Percentiles rank a stretch among this genome's conserved stretches.
Evolutionary conservation across 2,888 invertebrate species (phyloP).

Genomic region (Diaperis boleti): DNA sequence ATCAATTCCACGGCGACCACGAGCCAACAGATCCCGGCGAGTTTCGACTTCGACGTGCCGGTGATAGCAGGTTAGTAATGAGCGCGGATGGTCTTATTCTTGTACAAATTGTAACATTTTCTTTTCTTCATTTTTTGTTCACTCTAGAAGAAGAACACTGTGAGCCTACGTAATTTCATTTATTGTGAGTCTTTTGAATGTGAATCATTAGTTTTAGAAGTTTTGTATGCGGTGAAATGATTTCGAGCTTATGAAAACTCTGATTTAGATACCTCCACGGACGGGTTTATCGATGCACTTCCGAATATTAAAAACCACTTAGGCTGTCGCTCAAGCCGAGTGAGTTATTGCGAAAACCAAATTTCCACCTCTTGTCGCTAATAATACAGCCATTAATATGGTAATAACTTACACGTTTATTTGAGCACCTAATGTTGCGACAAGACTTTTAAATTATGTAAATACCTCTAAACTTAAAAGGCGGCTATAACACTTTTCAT

Average conservation of each 20-base stretch:
- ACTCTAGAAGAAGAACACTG: constrained; percentile 65
- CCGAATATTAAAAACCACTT: constrained; percentile 1
- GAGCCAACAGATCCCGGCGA: constrained; percentile 60
- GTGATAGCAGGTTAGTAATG: constrained; percentile 65
- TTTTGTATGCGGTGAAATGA: constrained; percentile 37
- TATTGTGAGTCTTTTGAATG: constrained; percentile 60
- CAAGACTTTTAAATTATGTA: background rate
- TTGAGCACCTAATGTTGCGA: background rate
- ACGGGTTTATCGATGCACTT: constrained; percentile 1
- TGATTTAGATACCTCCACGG: background rate
- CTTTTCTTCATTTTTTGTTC: constrained; percentile 48
- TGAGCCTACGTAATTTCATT: constrained; percentile 63
- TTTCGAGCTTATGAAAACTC: constrained; percentile 24
- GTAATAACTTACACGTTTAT: background rate
- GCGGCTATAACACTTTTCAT: background rate
- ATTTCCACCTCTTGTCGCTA: background rate
- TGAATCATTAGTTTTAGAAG: constrained; percentile 47
- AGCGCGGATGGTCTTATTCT: constrained; percentile 5
- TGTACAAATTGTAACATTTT: constrained; percentile 42
- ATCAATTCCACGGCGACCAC: constrained; percentile 70
- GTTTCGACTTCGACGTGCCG: constrained; percentile 68
- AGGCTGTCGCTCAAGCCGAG: background rate
- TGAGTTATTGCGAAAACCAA: background rate
- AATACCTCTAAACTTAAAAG: background rate
- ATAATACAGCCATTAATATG: background rate